Conservation (phyloP, 2,797 vertebrate species). For the Tangara arthus region DNA sequence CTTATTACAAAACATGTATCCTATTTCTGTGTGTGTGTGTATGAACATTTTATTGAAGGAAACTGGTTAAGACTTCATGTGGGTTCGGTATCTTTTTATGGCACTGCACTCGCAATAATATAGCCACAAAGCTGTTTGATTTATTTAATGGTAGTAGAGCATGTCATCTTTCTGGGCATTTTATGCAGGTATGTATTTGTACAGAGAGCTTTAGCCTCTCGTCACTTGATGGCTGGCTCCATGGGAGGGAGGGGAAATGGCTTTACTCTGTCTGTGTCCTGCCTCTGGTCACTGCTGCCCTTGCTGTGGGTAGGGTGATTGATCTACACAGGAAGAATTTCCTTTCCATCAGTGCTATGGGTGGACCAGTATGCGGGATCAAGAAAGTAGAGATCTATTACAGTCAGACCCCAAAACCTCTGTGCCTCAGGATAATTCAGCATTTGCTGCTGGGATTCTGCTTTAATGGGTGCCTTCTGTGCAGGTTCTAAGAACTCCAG, state of each 20-base stretch:
- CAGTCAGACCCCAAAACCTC: neutral
- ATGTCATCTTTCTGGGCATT: neutral
- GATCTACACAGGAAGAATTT: neutral
- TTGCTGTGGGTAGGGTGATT: neutral
- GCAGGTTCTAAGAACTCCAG: neutral
- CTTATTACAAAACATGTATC: neutral
- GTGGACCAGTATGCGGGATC: neutral
- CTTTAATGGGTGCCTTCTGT: neutral
- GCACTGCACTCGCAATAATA: neutral
- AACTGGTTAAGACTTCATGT: neutral
- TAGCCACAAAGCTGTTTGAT: neutral
- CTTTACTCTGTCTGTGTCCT: neutral
- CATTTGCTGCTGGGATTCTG: neutral
- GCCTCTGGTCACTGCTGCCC: neutral
- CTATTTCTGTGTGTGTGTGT: neutral
- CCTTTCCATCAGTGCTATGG: neutral
- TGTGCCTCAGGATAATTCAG: neutral
- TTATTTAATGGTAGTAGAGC: neutral
- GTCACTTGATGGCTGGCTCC: neutral
- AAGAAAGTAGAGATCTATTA: neutral
- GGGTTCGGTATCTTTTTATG: neutral
- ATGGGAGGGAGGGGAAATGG: neutral
- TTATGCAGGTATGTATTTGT: neutral
- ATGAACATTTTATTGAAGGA: neutral
- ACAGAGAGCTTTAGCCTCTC: neutral